Evolutionary conservation across 2,888 invertebrate genomes (phyloP).

Genomic region (Zygogramma bicolorata): DNA sequence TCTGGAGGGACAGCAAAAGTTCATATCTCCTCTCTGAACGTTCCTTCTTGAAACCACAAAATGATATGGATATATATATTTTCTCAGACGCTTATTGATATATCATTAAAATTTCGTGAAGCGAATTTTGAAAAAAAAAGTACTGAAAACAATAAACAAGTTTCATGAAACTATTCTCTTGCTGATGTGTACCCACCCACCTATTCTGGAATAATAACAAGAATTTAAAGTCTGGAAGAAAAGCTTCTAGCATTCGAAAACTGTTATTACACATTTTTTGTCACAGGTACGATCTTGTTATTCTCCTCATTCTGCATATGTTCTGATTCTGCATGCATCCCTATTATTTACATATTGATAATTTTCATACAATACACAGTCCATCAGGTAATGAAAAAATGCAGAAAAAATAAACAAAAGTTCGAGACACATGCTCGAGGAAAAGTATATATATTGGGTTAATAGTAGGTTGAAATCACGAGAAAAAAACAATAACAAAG

Average conservation of each 20-base stretch:
- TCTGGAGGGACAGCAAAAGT: too few relatives aligned
- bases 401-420: constrained; percentile 24
- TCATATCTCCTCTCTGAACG: too few relatives aligned
- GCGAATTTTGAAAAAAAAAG: neutral
- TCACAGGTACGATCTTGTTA: neutral
- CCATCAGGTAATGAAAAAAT: constrained; percentile 11
- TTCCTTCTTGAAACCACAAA: too few relatives aligned
- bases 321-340: neutral
- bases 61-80: too few relatives aligned
- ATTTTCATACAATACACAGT: constrained; percentile 13
- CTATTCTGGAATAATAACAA: neutral
- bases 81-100: too few relatives aligned
- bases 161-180: neutral
- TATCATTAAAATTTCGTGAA: too few relatives aligned
- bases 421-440: constrained; percentile 25
- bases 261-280: neutral
- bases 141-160: neutral
- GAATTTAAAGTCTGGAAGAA: neutral
- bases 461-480: constrained; percentile 33
- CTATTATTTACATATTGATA: neutral
- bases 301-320: constrained; percentile 1
- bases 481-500: constrained; percentile 19
- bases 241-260: neutral
- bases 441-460: constrained; percentile 24
- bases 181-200: neutral